phyloP scores from a whole-genome alignment of 2,888 invertebrate species.

The Hirtodrosophila histrioides region DNA sequence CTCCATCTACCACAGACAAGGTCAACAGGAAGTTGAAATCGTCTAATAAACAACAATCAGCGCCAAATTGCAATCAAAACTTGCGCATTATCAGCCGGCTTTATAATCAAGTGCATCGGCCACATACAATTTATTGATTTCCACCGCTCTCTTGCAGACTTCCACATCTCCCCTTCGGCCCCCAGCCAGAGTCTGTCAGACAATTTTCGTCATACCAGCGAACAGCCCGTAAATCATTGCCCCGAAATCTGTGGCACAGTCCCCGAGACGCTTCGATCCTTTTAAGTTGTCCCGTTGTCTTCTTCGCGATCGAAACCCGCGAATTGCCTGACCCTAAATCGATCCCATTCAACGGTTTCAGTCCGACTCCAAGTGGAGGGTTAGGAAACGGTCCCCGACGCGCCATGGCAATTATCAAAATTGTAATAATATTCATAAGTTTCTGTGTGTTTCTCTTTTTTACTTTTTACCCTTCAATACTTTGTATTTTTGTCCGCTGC shows the following conservation, averaged over 20 bases:
- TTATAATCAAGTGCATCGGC: slow-evolving; percentile 70
- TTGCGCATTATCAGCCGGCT: slow-evolving; percentile 59
- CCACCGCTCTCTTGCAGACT: slow-evolving; percentile 10
- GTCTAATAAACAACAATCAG: slow-evolving; percentile 64
- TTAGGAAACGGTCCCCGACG: slow-evolving; percentile 32
- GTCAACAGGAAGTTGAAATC: slow-evolving; percentile 67
- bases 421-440: slow-evolving; percentile 76
- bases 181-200: slow-evolving; percentile 21
- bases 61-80: slow-evolving; percentile 59
- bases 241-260: slow-evolving; percentile 33
- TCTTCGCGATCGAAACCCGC: slow-evolving; percentile 9
- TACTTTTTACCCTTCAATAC: slow-evolving; percentile 1
- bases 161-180: not conserved
- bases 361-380: slow-evolving; percentile 2
- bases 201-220: slow-evolving; percentile 46
- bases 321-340: slow-evolving; percentile 55
- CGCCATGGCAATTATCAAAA: slow-evolving; percentile 82
- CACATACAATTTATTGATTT: slow-evolving; percentile 70
- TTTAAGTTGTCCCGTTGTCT: slow-evolving; percentile 47
- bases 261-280: slow-evolving; percentile 14
- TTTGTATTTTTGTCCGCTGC: slow-evolving; percentile 22
- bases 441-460: slow-evolving; percentile 21
- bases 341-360: slow-evolving; percentile 38
- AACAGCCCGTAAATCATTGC: slow-evolving; percentile 70
- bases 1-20: not conserved